These are phyloP conservation scores for Xanthia togata DNA, from an alignment of 2,888 invertebrate species.

Conservation along the genomic window DNA sequence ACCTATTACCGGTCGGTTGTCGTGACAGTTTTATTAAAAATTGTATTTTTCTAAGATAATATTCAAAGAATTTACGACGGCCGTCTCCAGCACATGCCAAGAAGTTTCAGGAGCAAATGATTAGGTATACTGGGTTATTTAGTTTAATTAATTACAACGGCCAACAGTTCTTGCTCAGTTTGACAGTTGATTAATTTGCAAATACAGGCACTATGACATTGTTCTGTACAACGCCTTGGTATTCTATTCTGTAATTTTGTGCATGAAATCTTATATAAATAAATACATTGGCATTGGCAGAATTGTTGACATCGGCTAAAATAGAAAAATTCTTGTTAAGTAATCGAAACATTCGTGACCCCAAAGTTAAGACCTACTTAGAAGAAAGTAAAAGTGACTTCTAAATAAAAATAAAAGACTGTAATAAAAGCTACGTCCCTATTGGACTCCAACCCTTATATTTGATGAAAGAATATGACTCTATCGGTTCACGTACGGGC, in stretches of 20 bases:
- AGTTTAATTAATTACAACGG: neutral
- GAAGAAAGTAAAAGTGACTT: neutral
- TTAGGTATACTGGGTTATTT: neutral
- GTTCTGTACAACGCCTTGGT: too few relatives aligned
- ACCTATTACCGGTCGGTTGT: too few relatives aligned
- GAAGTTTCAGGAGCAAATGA: neutral
- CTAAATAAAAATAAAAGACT: neutral
- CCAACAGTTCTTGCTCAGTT: neutral
- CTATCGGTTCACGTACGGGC: conserved; percentile 31
- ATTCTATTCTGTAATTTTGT: too few relatives aligned
- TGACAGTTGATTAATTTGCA: neutral
- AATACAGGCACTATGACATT: too few relatives aligned
- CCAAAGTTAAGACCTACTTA: neutral
- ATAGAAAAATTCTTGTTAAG: neutral
- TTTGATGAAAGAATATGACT: conserved; percentile 40
- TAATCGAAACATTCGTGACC: neutral
- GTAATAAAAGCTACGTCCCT: neutral
- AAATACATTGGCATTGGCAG: too few relatives aligned
- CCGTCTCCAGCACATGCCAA: too few relatives aligned
- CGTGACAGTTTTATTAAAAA: neutral
- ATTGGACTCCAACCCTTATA: conserved; percentile 30
- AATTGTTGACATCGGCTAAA: too few relatives aligned
- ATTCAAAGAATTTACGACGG: neutral
- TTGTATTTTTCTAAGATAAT: neutral
- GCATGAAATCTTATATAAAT: too few relatives aligned